Conservation (phyloP, 2,888 invertebrate species). For the Tridacna crocea region DNA sequence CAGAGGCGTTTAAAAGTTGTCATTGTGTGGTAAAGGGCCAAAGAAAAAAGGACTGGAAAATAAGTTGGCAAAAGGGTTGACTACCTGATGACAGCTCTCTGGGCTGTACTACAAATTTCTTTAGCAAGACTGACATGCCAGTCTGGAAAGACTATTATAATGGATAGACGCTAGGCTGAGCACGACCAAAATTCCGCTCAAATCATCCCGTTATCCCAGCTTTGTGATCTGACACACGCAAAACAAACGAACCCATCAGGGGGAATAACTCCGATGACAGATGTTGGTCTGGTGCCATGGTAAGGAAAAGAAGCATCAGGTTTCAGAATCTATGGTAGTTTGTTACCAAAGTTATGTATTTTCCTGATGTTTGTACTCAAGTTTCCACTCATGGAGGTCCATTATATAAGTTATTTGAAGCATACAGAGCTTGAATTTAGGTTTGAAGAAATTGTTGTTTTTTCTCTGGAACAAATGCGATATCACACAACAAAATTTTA, state of each 20-base stretch:
- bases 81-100: conserved; percentile 48
- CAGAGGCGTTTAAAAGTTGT: too few relatives aligned
- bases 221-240: conserved; percentile 48
- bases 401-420: too few relatives aligned
- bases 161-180: conserved; percentile 27
- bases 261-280: conserved; percentile 46
- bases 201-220: conserved; percentile 30
- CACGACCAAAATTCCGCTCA: conserved; percentile 25
- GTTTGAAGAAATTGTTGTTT: too few relatives aligned
- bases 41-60: too few relatives aligned
- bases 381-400: background rate
- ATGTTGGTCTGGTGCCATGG: conserved; percentile 9
- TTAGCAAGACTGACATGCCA: conserved; percentile 24
- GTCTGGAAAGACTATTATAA: conserved; percentile 42
- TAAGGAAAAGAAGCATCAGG: background rate
- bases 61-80: conserved; percentile 88
- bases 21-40: too few relatives aligned
- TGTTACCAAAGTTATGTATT: conserved; percentile 1
- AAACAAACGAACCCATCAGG: conserved; percentile 58
- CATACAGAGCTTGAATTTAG: too few relatives aligned
- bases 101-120: conserved; percentile 47
- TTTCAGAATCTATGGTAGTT: background rate
- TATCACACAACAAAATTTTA: too few relatives aligned
- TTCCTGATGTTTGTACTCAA: background rate
- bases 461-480: too few relatives aligned